Percentiles rank a stretch among this genome's conserved stretches.
Evolutionary conservation across 2,113 vertebrate species (phyloP).

Genomic region (Calidris pygmaea): DNA sequence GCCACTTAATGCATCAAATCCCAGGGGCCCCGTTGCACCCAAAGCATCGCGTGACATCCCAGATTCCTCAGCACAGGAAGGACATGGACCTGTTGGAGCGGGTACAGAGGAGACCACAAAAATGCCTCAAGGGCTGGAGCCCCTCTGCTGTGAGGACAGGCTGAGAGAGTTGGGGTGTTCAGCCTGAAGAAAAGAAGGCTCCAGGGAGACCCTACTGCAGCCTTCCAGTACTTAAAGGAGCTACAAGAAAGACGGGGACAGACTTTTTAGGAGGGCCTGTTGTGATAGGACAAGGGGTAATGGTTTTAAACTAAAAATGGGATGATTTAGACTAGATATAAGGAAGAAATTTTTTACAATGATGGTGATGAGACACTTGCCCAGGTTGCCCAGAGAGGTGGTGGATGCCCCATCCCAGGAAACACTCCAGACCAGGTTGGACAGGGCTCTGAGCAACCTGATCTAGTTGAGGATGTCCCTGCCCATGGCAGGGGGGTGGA

Average conservation of each 20-base stretch:
- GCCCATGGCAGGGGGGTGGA: rapidly evolving
- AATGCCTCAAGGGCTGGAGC: neutral
- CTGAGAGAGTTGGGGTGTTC: neutral
- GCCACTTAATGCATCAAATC: neutral
- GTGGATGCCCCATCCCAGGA: neutral
- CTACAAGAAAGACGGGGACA: neutral
- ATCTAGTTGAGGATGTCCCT: neutral
- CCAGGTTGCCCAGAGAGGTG: neutral
- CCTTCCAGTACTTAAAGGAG: neutral
- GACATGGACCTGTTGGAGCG: rapidly evolving
- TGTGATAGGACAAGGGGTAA: neutral
- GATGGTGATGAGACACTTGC: neutral
- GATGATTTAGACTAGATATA: neutral
- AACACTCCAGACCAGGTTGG: rapidly evolving
- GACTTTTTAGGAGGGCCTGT: neutral
- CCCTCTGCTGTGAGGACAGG: neutral
- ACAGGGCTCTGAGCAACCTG: neutral
- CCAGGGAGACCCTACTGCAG: rapidly evolving
- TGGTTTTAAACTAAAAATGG: neutral
- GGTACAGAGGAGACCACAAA: neutral
- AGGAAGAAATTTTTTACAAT: too few relatives aligned
- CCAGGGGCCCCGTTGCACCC: neutral
- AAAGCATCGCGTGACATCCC: rapidly evolving
- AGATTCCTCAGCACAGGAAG: neutral
- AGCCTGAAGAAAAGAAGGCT: neutral